phyloP scores from a whole-genome alignment of 2,888 invertebrate species.

The Bruchidius siliquastri region DNA sequence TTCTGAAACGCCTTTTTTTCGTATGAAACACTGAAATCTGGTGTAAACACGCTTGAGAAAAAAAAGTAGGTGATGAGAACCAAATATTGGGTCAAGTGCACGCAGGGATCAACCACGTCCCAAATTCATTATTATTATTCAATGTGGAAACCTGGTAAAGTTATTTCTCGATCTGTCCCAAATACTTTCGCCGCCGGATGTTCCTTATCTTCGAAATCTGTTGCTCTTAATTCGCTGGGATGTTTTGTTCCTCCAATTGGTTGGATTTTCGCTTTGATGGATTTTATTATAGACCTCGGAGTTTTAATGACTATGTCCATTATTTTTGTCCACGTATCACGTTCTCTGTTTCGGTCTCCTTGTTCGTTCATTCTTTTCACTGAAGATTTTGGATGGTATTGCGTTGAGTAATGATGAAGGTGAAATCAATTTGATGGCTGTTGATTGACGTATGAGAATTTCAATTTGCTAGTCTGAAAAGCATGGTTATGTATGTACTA shows the following conservation, averaged over 20 bases:
- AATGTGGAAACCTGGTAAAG: background rate
- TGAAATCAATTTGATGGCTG: background rate
- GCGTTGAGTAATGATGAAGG: background rate
- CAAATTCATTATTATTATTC: background rate
- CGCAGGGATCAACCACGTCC: background rate
- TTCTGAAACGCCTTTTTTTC: too few relatives aligned
- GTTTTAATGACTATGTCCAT: background rate
- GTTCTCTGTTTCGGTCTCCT: background rate
- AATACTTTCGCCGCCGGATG: background rate
- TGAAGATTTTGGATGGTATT: background rate
- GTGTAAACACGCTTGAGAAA: background rate
- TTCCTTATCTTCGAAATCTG: background rate
- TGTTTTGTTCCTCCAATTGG: background rate
- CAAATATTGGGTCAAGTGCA: background rate
- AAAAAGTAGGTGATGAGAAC: background rate
- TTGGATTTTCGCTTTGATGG: background rate
- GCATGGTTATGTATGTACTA: too few relatives aligned
- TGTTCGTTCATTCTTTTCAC: background rate
- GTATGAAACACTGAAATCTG: background rate
- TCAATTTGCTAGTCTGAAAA: too few relatives aligned
- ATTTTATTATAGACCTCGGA: background rate
- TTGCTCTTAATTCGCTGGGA: background rate
- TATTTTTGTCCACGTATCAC: background rate
- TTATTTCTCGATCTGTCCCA: background rate
- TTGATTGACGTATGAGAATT: background rate